These are phyloP conservation scores for Conus canariensis DNA, from an alignment of 2,888 invertebrate genomes.

Conservation along the genomic window DNA sequence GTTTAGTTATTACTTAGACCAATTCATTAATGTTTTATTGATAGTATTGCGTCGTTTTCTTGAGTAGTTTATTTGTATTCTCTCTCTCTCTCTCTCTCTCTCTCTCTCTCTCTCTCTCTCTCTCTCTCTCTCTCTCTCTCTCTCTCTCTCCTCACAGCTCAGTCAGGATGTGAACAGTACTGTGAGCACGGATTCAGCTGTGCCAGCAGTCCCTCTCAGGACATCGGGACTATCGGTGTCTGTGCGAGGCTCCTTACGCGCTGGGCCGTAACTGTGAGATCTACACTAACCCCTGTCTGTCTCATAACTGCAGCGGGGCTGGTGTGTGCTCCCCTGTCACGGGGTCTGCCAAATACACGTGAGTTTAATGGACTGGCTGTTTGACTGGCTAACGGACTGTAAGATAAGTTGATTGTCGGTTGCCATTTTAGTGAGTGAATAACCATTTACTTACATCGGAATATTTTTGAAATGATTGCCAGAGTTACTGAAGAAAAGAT, in stretches of 20 bases:
- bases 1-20: too few species aligned
- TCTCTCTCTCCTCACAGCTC: background rate
- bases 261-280: conserved; percentile 37
- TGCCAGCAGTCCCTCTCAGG: background rate
- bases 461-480: too few species aligned
- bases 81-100: background rate
- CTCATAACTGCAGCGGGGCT: background rate
- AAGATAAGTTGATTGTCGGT: too few species aligned
- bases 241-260: conserved; percentile 15
- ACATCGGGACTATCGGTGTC: conserved; percentile 28
- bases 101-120: background rate
- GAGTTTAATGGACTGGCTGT: background rate
- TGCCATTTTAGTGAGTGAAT: too few species aligned
- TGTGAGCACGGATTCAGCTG: conserved; percentile 24
- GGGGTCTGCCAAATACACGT: background rate
- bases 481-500: too few species aligned
- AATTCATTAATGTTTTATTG: too few species aligned
- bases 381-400: background rate
- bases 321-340: background rate
- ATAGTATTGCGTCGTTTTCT: too few species aligned
- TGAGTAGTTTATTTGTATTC: too few species aligned
- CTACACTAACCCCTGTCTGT: conserved; percentile 29
- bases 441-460: too few species aligned
- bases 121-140: background rate
- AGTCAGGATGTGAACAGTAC: background rate